Evolutionary conservation across 2,113 vertebrate species (phyloP), one percentile per base, ranked within the genome.

Genomic region (Pelecanoides urinatrix): DNA sequence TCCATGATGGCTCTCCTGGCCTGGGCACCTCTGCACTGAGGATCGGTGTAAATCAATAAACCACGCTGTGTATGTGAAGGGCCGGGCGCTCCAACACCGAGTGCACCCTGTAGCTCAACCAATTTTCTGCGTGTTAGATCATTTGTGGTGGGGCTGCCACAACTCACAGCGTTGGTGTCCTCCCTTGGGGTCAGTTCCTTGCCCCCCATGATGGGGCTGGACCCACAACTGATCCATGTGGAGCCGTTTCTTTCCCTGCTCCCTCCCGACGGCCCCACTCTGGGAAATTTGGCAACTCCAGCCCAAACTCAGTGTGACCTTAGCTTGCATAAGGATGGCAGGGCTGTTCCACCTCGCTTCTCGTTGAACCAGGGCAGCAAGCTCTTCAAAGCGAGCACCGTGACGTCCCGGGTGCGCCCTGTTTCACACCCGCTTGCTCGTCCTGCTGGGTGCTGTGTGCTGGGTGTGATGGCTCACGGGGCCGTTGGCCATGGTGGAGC

Each of bases 1-100:
- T 42, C 53, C 34, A 5, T 10, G 61, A 23, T 16, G 10, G 9
- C n/a, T 32, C 20, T 44, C 23, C 47, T 44, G 53, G 59, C 53
- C 47, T 34, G 42, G 47, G 32, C 16, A 45, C 32, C 55, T n/a
- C 44, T 58, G 16, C 1, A 2, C n/a, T 3, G 1, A 44, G 67
- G 36, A 32, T 45, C 1, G 1, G 14, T 45, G 55, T 79, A 49
- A 74, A 80, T 80, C 49, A 80, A 44, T 58, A 58, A 70, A 70
- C 8, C 16, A 38, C 62, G 58, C 32, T 16, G 7, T n/a, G 13
- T 32, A 34, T 42, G 26, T 10, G 12, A 61, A 61, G 26, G 32
- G 73, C 25, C 42, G 45, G 62, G 34, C 0, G 2, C 34, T 75
- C 15, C 0, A 1, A 45, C 9, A 6, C 47, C 0, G 0, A 68